Conservation (phyloP, 2,797 vertebrate genomes). For the Gallirallus australis region DNA sequence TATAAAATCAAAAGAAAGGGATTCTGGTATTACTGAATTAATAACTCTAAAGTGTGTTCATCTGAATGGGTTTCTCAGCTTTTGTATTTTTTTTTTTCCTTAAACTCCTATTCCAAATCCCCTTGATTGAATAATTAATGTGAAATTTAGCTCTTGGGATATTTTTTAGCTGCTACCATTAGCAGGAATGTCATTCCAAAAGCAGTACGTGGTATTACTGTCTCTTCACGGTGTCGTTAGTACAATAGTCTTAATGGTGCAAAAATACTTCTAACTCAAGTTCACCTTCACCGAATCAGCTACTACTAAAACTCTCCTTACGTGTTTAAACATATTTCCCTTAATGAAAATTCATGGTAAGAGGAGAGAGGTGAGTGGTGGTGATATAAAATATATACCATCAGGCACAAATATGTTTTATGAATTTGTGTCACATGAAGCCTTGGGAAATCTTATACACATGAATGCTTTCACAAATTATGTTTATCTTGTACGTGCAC, state of each 20-base stretch:
- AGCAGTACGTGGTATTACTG: background rate
- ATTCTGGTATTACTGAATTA: background rate
- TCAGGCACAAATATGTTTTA: background rate
- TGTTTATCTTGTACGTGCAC: background rate
- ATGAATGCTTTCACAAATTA: background rate
- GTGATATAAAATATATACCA: background rate
- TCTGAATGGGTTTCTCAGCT: background rate
- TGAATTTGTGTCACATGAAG: background rate
- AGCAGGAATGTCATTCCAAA: background rate
- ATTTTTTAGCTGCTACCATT: background rate
- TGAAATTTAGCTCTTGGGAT: background rate
- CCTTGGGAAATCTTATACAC: slow-evolving; percentile 21
- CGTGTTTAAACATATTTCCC: background rate
- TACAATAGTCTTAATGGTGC: background rate
- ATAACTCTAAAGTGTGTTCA: background rate
- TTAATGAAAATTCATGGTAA: background rate
- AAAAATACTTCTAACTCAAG: background rate
- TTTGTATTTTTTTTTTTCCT: background rate
- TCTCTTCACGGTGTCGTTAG: background rate
- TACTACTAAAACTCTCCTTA: background rate
- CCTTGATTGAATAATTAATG: background rate
- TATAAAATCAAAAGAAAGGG: background rate
- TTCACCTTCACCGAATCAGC: background rate
- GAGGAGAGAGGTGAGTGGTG: background rate
- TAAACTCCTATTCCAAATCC: background rate